Evolutionary conservation across 2,888 invertebrate genomes (phyloP).

Genomic region (Penaeus monodon): DNA sequence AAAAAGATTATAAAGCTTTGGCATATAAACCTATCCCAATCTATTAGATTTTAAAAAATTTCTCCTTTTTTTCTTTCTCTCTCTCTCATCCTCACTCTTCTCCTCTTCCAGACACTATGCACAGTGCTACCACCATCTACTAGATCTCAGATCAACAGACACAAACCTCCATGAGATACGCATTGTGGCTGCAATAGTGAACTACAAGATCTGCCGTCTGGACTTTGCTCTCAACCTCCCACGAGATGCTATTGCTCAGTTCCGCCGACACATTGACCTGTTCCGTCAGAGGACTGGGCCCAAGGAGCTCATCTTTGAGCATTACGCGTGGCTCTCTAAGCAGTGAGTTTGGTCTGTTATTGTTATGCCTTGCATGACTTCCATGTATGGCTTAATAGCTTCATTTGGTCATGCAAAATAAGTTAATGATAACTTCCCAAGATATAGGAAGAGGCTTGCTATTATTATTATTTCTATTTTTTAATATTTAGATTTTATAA

Average conservation of each 20-base stretch:
- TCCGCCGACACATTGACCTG: constrained; percentile 82
- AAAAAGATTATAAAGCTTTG: too few species aligned
- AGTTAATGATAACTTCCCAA: too few species aligned
- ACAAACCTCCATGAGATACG: constrained; percentile 93
- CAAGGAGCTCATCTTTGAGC: constrained; percentile 90
- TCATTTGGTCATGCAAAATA: too few species aligned
- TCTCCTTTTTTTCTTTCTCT: constrained; percentile 37
- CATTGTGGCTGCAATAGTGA: constrained; percentile 93
- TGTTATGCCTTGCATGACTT: neutral
- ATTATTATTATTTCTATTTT: too few species aligned
- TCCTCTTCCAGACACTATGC: constrained; percentile 72
- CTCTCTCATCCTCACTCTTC: neutral
- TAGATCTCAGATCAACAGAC: constrained; percentile 89
- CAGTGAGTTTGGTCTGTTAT: constrained; percentile 77
- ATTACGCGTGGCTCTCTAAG: constrained; percentile 93
- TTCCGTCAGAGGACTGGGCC: constrained; percentile 79
- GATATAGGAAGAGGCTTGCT: too few species aligned
- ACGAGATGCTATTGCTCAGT: constrained; percentile 94
- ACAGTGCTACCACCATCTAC: constrained; percentile 89
- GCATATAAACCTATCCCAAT: too few species aligned
- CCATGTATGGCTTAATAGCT: too few species aligned
- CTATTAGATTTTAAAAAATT: too few species aligned
- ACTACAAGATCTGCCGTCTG: constrained; percentile 93
- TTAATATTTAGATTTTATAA: too few species aligned
- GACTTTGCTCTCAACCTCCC: constrained; percentile 90